Percentiles rank a stretch among this genome's conserved stretches.
Conservation (phyloP, 2,888 invertebrate genomes). For the Chelonus formosanus region DNA sequence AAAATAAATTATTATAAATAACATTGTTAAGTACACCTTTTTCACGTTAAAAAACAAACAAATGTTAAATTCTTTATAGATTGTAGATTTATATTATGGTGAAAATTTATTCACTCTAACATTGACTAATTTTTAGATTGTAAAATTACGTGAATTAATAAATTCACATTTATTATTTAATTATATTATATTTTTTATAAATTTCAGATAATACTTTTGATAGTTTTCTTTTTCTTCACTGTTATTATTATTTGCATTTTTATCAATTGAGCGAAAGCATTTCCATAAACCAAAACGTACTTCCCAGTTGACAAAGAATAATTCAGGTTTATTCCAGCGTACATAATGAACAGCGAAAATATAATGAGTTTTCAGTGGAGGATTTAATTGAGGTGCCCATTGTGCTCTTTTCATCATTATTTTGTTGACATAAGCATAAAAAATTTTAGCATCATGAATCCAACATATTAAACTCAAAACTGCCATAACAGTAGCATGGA, state of each 20-base stretch:
- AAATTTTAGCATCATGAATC: constrained; percentile 70
- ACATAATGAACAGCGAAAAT: constrained; percentile 69
- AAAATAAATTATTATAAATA: not conserved
- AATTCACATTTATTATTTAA: no score
- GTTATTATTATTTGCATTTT: constrained; percentile 7
- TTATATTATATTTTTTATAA: not conserved
- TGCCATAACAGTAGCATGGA: constrained; percentile 71
- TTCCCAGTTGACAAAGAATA: constrained; percentile 75
- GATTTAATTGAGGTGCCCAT: constrained; percentile 73
- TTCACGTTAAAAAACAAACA: no score
- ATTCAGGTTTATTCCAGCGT: constrained; percentile 70
- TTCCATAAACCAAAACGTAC: constrained; percentile 73
- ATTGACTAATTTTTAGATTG: no score
- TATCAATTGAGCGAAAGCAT: constrained; percentile 64
- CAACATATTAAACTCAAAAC: constrained; percentile 73
- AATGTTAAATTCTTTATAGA: no score
- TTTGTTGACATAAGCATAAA: constrained; percentile 70
- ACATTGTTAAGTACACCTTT: no score
- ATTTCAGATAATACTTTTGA: constrained; percentile 2
- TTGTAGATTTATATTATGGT: no score
- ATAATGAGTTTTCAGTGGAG: constrained; percentile 69
- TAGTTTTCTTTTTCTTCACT: not conserved
- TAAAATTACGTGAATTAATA: no score
- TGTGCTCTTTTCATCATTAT: constrained; percentile 70
- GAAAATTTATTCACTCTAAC: no score